Evolutionary conservation across 2,797 vertebrate species (phyloP).

Genomic region (Megalops cyprinoides): DNA sequence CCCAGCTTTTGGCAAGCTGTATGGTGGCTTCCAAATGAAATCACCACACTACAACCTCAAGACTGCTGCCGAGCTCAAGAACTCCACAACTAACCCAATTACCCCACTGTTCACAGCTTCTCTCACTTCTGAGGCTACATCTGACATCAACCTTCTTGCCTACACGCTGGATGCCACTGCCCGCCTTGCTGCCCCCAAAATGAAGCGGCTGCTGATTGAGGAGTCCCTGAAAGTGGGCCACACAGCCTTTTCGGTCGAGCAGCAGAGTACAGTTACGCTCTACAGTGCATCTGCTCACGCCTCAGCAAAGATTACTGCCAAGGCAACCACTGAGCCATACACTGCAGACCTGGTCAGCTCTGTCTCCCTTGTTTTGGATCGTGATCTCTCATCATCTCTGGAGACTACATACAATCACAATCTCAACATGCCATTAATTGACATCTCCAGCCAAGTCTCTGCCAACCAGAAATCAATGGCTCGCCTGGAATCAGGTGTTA

Average conservation of each 20-base stretch:
- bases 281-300: conserved; percentile 67
- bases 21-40: conserved; percentile 76
- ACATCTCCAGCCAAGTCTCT: conserved; percentile 76
- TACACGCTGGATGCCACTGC: conserved; percentile 78
- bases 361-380: conserved; percentile 67
- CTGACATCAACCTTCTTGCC: conserved; percentile 74
- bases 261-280: conserved; percentile 70
- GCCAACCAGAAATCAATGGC: conserved; percentile 75
- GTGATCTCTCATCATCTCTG: conserved; percentile 73
- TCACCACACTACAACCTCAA: conserved; percentile 82
- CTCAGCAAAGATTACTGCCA: conserved; percentile 76
- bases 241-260: conserved; percentile 75
- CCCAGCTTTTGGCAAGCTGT: conserved; percentile 88
- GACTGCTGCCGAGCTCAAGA: conserved; percentile 76
- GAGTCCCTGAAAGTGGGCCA: conserved; percentile 81
- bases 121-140: conserved; percentile 76
- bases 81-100: conserved; percentile 71
- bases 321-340: conserved; percentile 72
- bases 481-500: conserved; percentile 67
- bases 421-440: conserved; percentile 74
- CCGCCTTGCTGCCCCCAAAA: conserved; percentile 71
- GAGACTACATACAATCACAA: conserved; percentile 79
- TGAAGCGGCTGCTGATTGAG: conserved; percentile 73
- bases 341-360: conserved; percentile 73
- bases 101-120: conserved; percentile 79